Conservation (phyloP, 2,888 invertebrate species). For the Spialia ferax region DNA sequence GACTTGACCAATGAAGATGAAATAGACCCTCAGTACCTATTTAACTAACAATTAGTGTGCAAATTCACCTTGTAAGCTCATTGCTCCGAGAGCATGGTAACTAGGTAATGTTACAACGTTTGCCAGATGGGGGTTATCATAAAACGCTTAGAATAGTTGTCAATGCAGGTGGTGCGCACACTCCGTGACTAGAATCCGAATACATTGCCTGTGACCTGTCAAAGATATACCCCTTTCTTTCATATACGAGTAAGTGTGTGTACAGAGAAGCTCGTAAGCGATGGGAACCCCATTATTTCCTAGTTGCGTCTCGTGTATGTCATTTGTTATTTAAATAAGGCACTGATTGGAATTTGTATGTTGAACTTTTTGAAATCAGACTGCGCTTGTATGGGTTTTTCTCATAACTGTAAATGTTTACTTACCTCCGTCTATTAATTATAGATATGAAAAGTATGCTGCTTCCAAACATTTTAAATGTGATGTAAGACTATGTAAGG, state of each 20-base stretch:
- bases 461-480: no score
- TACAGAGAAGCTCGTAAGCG: conserved; percentile 21
- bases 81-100: background rate
- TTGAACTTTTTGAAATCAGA: conserved; percentile 36
- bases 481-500: no score
- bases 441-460: no score
- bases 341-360: conserved; percentile 49
- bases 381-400: background rate
- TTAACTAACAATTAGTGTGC: background rate
- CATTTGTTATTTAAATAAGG: conserved; percentile 65
- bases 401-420: background rate
- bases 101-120: conserved; percentile 10
- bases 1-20: no score
- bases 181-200: conserved; percentile 74
- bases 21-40: no score
- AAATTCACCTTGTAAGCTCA: conserved; percentile 12
- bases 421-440: no score
- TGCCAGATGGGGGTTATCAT: conserved; percentile 27
- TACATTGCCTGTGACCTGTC: conserved; percentile 61
- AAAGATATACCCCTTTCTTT: conserved; percentile 40
- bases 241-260: no score
- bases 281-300: conserved; percentile 53
- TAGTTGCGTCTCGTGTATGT: conserved; percentile 54
- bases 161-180: conserved; percentile 75
- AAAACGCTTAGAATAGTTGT: conserved; percentile 47